Base-by-base conservation (phyloP, 1,140 invertebrate genomes). In the Bombus pyrosoma region DNA sequence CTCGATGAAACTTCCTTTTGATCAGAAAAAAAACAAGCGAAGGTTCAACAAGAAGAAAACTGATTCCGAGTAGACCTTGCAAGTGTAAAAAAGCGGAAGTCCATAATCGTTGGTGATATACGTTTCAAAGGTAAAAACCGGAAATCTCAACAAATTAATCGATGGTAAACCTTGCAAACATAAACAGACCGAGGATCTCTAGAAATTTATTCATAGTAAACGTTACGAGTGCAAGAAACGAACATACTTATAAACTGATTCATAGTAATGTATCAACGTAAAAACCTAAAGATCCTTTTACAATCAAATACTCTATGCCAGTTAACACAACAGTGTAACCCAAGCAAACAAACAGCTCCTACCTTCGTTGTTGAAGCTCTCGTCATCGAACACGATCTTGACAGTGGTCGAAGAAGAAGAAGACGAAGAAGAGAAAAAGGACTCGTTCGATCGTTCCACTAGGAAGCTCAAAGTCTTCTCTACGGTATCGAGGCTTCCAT, bases 281-380 rank as follows among this genome's bases (percentile, higher is more conserved):
- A 62, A 62, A 62, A n/a, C 28, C 10, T 25, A 28, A 12, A 59
- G 57, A 12, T 28, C 59, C 59, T 28, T 62, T 12, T 28, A 12
- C 59, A 28, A n/a, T 12, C 59, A 62, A 62, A 62, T 62, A 28
- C 59, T 28, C 59, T 62, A 12, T 62, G 47, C 28, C 59, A 12
- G 1, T 12, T 12, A 12, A 62, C 57, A 9, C 57, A 25, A n/a
- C 9, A 32, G 47, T 18, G 13, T 15, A 32, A n/a, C n/a, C n/a
- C 12, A 15, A 32, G 12, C 1, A 32, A 66, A 66, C 32, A 66
- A 66, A 66, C 25, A 39, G 25, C 2, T 39, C 87, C 68, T 72
- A 90, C 89, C 89, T 72, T 90, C 83, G 28, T 90, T 83, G 4
- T 53, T 81, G 41, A 90, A 59, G 73, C 83, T 86, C 12, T 72